Evolutionary conservation across 2,888 invertebrate species (phyloP).

Genomic region (Micropterix aruncella): DNA sequence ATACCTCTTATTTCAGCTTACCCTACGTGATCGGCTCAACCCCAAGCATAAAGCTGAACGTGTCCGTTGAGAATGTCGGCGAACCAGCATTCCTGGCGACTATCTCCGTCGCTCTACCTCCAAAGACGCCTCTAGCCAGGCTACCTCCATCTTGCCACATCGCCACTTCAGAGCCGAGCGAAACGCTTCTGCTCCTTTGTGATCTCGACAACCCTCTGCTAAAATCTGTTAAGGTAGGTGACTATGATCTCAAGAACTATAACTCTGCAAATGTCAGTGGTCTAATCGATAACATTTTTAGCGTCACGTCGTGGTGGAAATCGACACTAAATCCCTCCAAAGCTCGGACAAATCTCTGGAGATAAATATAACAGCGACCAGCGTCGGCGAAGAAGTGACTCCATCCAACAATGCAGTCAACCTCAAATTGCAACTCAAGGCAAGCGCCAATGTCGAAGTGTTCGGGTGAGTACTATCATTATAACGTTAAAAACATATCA

Average conservation of each 20-base stretch:
- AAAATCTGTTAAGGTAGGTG: constrained; percentile 11
- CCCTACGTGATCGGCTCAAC: constrained; percentile 18
- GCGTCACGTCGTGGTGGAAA: constrained; percentile 11
- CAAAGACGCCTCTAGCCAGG: constrained; percentile 13
- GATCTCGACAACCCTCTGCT: constrained; percentile 15
- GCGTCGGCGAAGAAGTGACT: constrained; percentile 15
- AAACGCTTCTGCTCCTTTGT: constrained; percentile 10
- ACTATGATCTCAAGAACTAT: too few relatives aligned
- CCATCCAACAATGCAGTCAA: constrained; percentile 13
- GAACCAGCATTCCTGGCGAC: constrained; percentile 21
- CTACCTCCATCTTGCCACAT: constrained; percentile 14
- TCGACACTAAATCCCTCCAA: constrained; percentile 12
- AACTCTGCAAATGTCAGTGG: too few relatives aligned
- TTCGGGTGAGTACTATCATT: constrained; percentile 16
- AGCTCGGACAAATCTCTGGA: constrained; percentile 8
- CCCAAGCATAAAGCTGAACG: constrained; percentile 14
- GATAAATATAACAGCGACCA: constrained; percentile 14
- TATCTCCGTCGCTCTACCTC: constrained; percentile 14
- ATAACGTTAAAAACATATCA: too few relatives aligned
- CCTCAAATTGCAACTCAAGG: constrained; percentile 12
- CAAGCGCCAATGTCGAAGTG: constrained; percentile 13
- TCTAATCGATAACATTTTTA: constrained; percentile 3
- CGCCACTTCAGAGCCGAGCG: not conserved
- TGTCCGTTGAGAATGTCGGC: constrained; percentile 18
- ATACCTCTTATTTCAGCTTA: constrained; percentile 11